A percentile compares a stretch with the other conserved stretches of the same genome.
These are phyloP conservation scores for Eidolon dupreanum DNA, from an alignment of 2,797 vertebrate genomes.

Conservation along the genomic window DNA sequence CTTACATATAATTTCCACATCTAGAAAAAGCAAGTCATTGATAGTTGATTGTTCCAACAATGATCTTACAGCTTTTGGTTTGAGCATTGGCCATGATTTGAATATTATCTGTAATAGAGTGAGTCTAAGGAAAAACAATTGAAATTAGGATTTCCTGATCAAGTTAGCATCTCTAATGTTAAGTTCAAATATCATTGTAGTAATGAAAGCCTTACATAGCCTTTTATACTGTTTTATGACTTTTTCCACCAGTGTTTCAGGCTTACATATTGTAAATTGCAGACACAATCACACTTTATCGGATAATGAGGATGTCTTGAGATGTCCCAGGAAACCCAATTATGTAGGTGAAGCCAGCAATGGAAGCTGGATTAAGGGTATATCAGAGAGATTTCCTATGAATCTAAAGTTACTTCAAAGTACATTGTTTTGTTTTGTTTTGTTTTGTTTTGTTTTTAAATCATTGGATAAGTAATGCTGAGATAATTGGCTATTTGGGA, in stretches of 20 bases:
- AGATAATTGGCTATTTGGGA: not conserved
- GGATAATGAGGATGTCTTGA: not conserved
- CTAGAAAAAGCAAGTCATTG: not conserved
- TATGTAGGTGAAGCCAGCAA: not conserved
- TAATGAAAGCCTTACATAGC: not conserved
- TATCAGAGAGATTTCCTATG: not conserved
- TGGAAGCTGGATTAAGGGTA: not conserved
- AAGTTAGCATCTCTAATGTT: not conserved
- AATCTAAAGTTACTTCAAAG: not conserved
- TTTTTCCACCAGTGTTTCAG: not conserved
- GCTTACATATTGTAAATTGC: not conserved
- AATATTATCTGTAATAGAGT: not conserved
- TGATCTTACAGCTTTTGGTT: not conserved
- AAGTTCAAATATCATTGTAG: conserved; percentile 31
- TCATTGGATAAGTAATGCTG: not conserved
- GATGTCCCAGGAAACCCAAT: not conserved
- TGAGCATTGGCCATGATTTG: not conserved
- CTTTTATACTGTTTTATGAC: not conserved
- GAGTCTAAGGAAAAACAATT: not conserved
- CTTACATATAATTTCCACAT: not conserved
- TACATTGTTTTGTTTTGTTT: not conserved
- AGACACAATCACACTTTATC: not conserved
- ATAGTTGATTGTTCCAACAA: not conserved
- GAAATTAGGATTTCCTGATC: conserved; percentile 3
- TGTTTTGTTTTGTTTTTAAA: not conserved